These are phyloP conservation scores for Drosophila saltans DNA, from an alignment of 1,140 invertebrate species.

Conservation along the genomic window DNA sequence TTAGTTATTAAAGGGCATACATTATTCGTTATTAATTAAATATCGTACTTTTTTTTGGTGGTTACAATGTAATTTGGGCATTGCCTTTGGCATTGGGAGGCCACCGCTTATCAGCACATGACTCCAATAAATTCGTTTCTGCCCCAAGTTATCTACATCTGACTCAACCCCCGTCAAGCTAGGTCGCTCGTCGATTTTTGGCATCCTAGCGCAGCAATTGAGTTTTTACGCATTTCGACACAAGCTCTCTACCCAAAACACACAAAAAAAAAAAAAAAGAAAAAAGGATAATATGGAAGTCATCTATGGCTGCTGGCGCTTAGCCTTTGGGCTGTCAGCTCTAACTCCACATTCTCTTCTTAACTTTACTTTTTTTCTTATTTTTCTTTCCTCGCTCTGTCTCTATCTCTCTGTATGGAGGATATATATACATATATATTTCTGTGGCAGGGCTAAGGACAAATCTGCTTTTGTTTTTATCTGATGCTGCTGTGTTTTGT, in stretches of 20 bases:
- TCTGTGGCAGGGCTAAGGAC: conserved; percentile 48
- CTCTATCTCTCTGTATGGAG: conserved; percentile 28
- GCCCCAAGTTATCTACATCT: conserved; percentile 61
- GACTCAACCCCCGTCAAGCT: conserved; percentile 41
- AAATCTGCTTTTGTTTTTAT: conserved; percentile 82
- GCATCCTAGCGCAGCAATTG: conserved; percentile 64
- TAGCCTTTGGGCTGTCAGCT: conserved; percentile 45
- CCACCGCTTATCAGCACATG: conserved; percentile 74
- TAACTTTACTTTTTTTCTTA: conserved; percentile 2
- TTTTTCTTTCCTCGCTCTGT: neutral
- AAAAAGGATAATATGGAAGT: conserved; percentile 49
- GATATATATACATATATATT: conserved; percentile 12
- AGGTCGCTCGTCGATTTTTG: conserved; percentile 34
- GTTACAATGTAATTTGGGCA: conserved; percentile 75
- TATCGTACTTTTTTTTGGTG: conserved; percentile 15
- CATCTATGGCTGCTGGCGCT: conserved; percentile 39
- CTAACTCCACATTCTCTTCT: neutral
- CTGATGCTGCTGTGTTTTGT: conserved; percentile 65
- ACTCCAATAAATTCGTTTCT: conserved; percentile 78
- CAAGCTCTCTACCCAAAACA: conserved; percentile 35
- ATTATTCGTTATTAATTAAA: conserved; percentile 12
- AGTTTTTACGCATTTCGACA: conserved; percentile 78
- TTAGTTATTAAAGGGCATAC: too few species aligned
- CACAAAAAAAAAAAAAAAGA: neutral
- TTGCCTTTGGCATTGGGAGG: conserved; percentile 70